phyloP scores from a whole-genome alignment of 2,797 vertebrate genomes.

The Catostomus latipinnis region DNA sequence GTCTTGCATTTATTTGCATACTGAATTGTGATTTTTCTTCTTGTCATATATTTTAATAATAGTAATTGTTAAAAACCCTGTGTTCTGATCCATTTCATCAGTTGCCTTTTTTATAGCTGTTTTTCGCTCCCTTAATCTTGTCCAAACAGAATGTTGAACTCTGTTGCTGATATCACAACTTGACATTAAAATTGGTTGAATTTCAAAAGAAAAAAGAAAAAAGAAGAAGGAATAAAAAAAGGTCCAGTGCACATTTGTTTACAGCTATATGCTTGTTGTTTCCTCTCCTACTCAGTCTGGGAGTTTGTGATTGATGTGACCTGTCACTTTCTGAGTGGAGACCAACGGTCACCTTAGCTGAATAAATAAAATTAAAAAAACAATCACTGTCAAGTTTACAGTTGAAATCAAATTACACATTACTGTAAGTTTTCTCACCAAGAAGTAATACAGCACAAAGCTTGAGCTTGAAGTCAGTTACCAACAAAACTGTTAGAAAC shows the following conservation, averaged over 20 bases:
- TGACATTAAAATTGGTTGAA: too few relatives aligned
- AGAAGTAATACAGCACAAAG: neutral
- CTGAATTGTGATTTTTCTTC: too few relatives aligned
- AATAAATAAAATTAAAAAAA: neutral
- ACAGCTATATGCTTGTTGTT: neutral
- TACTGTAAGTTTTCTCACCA: neutral
- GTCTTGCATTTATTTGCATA: too few relatives aligned
- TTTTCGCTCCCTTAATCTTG: too few relatives aligned
- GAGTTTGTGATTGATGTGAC: constrained; percentile 28
- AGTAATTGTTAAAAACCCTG: too few relatives aligned
- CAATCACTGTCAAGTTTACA: constrained; percentile 31
- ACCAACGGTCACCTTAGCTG: constrained; percentile 27
- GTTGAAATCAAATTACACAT: constrained; percentile 47
- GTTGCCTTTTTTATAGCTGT: too few relatives aligned
- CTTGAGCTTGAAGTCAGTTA: constrained; percentile 6
- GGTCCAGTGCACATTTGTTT: neutral
- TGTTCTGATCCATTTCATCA: too few relatives aligned
- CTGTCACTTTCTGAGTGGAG: constrained; percentile 27
- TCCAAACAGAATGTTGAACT: too few relatives aligned
- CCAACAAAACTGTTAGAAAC: neutral
- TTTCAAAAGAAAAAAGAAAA: neutral
- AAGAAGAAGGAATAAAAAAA: too few relatives aligned
- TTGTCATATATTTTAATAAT: too few relatives aligned
- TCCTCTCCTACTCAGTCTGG: neutral
- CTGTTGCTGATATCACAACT: too few relatives aligned